Evolutionary conservation across 2,797 vertebrate species (phyloP).

Genomic region (Delichon dasypus): DNA sequence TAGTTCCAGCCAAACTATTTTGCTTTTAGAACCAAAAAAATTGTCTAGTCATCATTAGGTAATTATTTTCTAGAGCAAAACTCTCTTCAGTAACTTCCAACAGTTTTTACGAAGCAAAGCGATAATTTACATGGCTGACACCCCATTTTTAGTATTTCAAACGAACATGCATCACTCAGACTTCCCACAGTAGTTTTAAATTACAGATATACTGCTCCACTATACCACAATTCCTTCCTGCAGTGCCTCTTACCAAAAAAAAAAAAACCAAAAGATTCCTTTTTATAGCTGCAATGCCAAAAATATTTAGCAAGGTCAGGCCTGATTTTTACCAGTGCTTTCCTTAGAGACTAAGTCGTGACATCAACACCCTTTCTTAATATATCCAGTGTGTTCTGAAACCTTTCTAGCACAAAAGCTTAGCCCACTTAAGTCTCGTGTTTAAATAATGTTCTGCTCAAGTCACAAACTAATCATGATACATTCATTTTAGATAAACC

Average conservation of each 20-base stretch:
- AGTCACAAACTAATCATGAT: background rate
- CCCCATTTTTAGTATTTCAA: conserved; percentile 1
- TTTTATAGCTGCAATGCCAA: conserved; percentile 59
- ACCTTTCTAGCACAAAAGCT: background rate
- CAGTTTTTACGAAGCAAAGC: background rate
- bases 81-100: background rate
- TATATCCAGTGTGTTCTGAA: conserved; percentile 29
- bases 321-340: conserved; percentile 58
- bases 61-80: background rate
- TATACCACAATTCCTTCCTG: conserved; percentile 35
- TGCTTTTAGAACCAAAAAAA: background rate
- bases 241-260: conserved; percentile 41
- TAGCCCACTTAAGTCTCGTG: background rate
- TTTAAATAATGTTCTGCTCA: background rate
- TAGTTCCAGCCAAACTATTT: background rate
- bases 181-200: conserved; percentile 37
- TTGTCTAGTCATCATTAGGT: background rate
- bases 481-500: background rate
- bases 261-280: background rate
- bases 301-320: conserved; percentile 64
- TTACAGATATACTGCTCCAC: conserved; percentile 25
- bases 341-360: conserved; percentile 54
- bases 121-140: background rate
- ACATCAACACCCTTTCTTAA: conserved; percentile 60
- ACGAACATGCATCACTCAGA: conserved; percentile 29